These are phyloP conservation scores for Cherax destructor DNA, from an alignment of 1,140 invertebrate species.

Conservation along the genomic window DNA sequence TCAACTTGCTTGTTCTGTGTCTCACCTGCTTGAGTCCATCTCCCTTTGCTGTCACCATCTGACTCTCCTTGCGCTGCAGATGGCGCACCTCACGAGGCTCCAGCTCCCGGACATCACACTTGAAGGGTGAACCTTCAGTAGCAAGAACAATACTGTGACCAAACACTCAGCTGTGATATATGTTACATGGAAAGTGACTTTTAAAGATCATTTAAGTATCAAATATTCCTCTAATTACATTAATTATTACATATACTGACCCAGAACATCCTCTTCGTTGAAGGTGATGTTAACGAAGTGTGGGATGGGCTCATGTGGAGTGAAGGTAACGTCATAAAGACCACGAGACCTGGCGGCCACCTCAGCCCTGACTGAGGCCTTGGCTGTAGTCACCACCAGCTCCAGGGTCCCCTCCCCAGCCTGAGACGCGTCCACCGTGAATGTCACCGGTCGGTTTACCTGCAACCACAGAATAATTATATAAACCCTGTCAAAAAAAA, in stretches of 20 bases:
- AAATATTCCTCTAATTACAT: background rate
- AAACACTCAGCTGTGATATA: background rate
- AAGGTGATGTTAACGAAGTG: constrained; percentile 98
- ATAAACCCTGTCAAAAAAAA: background rate
- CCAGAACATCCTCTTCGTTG: constrained; percentile 93
- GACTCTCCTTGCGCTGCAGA: constrained; percentile 74
- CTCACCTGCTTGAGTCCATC: constrained; percentile 77
- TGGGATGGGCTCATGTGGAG: constrained; percentile 90
- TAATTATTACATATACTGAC: constrained; percentile 74
- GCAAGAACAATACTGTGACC: background rate
- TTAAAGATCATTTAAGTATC: too few species aligned
- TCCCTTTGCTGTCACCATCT: constrained; percentile 74
- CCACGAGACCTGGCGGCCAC: constrained; percentile 92
- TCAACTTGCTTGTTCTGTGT: background rate
- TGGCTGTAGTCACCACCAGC: constrained; percentile 92
- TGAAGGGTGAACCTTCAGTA: constrained; percentile 89
- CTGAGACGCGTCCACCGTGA: constrained; percentile 95
- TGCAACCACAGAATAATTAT: constrained; percentile 57
- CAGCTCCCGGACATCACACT: constrained; percentile 79
- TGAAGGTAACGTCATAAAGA: constrained; percentile 97
- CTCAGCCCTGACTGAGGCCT: constrained; percentile 80
- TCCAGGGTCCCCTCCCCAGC: constrained; percentile 97
- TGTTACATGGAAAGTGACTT: too few species aligned
- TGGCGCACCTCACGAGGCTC: constrained; percentile 74
- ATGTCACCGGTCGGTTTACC: constrained; percentile 89